Percentiles rank a stretch among this genome's conserved stretches.
Evolutionary conservation across 1,140 invertebrate genomes (phyloP).

Genomic region (Antheraea mylitta): DNA sequence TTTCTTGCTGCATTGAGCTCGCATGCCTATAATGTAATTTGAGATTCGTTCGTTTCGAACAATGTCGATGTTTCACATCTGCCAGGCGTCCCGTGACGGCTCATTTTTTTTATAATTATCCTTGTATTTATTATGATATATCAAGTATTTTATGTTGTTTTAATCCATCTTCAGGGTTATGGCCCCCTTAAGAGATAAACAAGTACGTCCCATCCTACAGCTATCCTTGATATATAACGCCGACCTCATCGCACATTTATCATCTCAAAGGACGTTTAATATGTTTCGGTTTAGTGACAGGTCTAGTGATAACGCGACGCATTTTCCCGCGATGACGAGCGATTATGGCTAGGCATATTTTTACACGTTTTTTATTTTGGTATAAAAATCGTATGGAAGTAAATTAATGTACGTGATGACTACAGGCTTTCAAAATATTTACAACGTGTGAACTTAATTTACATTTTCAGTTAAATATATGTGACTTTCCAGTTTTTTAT

Average conservation of each 20-base stretch:
- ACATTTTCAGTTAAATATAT: too few species aligned
- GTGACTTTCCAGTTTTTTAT: too few species aligned
- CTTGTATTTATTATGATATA: too few species aligned
- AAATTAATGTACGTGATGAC: not conserved
- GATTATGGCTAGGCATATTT: conserved; percentile 39
- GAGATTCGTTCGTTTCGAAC: too few species aligned
- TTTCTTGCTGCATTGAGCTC: too few species aligned
- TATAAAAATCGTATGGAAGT: not conserved
- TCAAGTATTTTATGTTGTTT: not conserved
- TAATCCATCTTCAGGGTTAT: not conserved
- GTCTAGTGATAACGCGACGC: conserved; percentile 45
- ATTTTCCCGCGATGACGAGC: conserved; percentile 29
- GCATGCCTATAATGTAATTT: too few species aligned
- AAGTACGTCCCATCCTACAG: not conserved
- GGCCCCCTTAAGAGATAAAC: not conserved
- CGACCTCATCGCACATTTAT: conserved; percentile 62
- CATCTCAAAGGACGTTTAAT: conserved; percentile 67
- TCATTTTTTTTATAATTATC: too few species aligned
- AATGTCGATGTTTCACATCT: too few species aligned
- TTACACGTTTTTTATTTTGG: conserved; percentile 14
- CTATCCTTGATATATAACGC: conserved; percentile 29
- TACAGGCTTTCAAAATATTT: not conserved
- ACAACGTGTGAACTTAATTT: too few species aligned
- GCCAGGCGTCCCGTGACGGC: too few species aligned
- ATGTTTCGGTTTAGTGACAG: conserved; percentile 66